Percentiles rank a stretch among this genome's conserved stretches.
Evolutionary conservation across 2,797 vertebrate species (phyloP).

Genomic region (Crypturellus tataupa): DNA sequence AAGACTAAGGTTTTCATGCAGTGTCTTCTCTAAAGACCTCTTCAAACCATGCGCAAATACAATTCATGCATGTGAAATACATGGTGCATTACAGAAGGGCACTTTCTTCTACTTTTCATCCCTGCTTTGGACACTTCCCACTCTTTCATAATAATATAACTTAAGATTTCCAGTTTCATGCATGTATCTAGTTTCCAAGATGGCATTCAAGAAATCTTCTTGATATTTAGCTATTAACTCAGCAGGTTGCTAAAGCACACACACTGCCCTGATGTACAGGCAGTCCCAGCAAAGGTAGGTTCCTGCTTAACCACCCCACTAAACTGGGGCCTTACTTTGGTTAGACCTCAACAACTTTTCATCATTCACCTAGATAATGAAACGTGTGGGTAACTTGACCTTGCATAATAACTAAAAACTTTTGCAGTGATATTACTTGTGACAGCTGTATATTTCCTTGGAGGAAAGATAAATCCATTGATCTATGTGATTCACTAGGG

Average conservation of each 20-base stretch:
- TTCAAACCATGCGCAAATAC: background rate
- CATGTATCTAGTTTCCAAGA: background rate
- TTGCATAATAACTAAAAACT: conserved; percentile 13
- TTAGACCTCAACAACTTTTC: conserved; percentile 15
- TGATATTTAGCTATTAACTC: background rate
- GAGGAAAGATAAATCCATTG: background rate
- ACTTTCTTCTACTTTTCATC: background rate
- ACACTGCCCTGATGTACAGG: background rate
- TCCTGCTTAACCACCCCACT: background rate
- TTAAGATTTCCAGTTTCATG: background rate
- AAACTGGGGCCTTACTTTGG: background rate
- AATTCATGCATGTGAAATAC: rapidly evolving
- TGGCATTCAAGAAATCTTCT: background rate
- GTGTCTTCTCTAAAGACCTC: background rate
- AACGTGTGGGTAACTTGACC: background rate
- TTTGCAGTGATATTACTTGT: background rate
- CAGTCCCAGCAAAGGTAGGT: background rate
- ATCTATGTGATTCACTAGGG: background rate
- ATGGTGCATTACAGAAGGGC: rapidly evolving
- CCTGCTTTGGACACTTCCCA: background rate
- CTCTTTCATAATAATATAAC: background rate
- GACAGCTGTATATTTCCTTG: background rate
- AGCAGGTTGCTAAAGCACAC: background rate
- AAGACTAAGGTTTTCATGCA: background rate
- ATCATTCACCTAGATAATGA: background rate